Percentiles rank a stretch among this genome's conserved stretches.
Conservation (phyloP, 2,113 vertebrate genomes). For the Phoenicopterus ruber region DNA sequence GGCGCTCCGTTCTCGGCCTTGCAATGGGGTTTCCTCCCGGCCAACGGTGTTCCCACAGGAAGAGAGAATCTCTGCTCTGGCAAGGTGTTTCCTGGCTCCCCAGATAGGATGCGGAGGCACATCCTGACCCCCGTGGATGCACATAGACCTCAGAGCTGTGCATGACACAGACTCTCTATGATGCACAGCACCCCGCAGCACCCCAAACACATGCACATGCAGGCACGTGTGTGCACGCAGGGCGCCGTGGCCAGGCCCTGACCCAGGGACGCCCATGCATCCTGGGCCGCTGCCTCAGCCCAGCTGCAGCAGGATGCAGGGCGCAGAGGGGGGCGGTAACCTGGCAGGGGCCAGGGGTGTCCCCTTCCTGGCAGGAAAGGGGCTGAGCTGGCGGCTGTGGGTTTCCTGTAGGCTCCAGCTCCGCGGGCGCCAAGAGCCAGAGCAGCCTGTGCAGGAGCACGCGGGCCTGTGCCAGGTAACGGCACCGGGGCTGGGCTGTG, state of each 20-base stretch:
- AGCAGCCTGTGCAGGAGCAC: background rate
- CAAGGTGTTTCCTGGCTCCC: conserved; percentile 44
- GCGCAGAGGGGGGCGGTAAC: background rate
- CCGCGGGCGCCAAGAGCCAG: background rate
- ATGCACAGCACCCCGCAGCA: background rate
- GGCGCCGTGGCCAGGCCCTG: background rate
- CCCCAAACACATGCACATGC: background rate
- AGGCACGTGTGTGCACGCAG: accelerated
- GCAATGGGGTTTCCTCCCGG: background rate
- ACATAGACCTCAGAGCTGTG: background rate
- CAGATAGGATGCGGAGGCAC: background rate
- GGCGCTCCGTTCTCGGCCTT: accelerated
- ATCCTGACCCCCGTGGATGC: background rate
- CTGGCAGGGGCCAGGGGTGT: background rate
- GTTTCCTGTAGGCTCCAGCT: background rate
- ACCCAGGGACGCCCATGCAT: no score
- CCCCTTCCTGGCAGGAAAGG: conserved; percentile 38
- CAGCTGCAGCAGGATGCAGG: background rate
- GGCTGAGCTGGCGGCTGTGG: background rate
- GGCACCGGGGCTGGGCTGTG: background rate
- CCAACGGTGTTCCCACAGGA: background rate
- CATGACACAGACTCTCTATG: no score
- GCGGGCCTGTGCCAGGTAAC: background rate
- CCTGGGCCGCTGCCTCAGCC: background rate
- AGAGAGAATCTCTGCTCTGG: conserved; percentile 8